Evolutionary conservation across 2,113 vertebrate genomes (phyloP), one percentile per base, ranked within the genome.

Genomic region (Cinclus mexicanus): DNA sequence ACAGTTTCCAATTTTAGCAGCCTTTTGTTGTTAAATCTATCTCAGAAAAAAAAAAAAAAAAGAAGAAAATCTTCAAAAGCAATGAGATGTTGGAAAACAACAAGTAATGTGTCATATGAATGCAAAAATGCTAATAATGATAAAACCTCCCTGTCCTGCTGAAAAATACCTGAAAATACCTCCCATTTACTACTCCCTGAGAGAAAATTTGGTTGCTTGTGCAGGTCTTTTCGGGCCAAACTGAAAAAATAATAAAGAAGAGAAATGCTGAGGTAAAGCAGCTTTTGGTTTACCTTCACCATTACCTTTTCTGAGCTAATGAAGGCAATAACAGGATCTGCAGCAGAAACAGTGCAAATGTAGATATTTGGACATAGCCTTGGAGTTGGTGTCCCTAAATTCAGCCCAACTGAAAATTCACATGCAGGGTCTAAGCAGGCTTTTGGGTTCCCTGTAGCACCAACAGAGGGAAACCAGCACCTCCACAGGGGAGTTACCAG

Each of bases 1-100:
- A 64, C 37, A 53, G 72, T 71, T 94, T 78, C 94, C 65, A 90
- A 83, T 95, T 96, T 96, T 95, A 96, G 83, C 64, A 86, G 28
- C 60, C 90, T 90, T 95, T 96, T 87, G 79, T 86, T 93, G 75
- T 82, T 79, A 93, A 90, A 83, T 49, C 49, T 87, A 28, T 50
- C 70, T 26, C 1, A 8, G 86, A 88, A 28, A 39, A 76, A 64
- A 24, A 24, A 39, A 29, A 53, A 80, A 16, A 52, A 16, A 28
- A 17, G 4, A 26, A 52, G 14, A 29, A 52, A 83, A 63, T 50
- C 72, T 96, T 97, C 92, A 89, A 92, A 95, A 87, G 65, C 53
- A 17, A 10, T 12, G 69, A 33, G 42, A 25, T 1, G 9, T 29
- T 83, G 72, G 60, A 84, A 93, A 89, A 78, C 69, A 90, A 83